Evolutionary conservation across 2,797 vertebrate species (phyloP), one percentile per base, ranked within the genome.

Genomic region (Cephalopachus bancanus): DNA sequence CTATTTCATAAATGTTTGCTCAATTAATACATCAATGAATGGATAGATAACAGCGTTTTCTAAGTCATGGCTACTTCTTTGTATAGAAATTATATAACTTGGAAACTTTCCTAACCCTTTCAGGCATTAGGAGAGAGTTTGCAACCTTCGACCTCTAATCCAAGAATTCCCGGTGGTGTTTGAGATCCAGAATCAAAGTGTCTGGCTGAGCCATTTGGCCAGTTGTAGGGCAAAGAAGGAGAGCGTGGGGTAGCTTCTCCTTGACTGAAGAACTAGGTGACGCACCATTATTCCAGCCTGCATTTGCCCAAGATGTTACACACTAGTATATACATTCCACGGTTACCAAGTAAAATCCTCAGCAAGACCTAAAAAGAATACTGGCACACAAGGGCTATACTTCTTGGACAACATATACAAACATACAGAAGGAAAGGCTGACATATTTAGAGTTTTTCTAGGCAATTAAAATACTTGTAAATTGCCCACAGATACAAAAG

Each of bases 1-100:
- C 60, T 92, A 72, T 93, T 96, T 88, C 16, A 69, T 69, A 88
- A 78, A 44, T 75, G 33, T 83, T 89, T 80, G 28, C 83, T 53
- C n/a, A 76, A 64, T 87, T 10, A 78, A 19, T 65, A 10, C 0
- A 67, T 67, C 92, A n/a, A 37, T 33, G 59, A 57, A 51, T 92
- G 11, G 26, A 92, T 30, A 78, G 74, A 37, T 24, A 53, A 1
- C 3, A 84, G 19, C 3, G 22, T 62, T 96, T 75, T 69, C 2
- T 2, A 69, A 88, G n/a, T 85, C 11, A 55, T 53, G 87, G 17
- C n/a, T 89, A 80, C n/a, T 59, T 84, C 84, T 62, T 69, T 44
- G 44, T 44, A 44, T 44, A 44, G 44, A 44, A 44, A 44, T 44
- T 44, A 5, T 44, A 44, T 44, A 49, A 86, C 20, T 64, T 79